phyloP scores from a whole-genome alignment of 2,113 vertebrate genomes.

The Thinocorus orbignyianus region DNA sequence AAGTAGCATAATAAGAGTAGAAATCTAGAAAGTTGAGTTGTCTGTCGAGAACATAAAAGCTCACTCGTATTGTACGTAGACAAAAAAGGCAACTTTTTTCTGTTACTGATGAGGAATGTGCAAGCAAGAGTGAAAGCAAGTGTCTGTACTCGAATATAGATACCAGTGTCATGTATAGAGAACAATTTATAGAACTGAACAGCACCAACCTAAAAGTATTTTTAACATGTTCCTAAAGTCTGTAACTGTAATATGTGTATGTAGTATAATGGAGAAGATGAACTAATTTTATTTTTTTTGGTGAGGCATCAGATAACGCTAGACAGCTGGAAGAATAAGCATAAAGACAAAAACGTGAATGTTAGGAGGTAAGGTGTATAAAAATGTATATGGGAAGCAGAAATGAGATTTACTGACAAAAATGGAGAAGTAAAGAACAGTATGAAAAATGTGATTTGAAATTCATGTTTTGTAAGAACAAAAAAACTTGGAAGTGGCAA shows the following conservation, averaged over 20 bases:
- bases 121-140: background rate
- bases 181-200: background rate
- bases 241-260: background rate
- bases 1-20: background rate
- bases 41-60: background rate
- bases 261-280: background rate
- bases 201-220: background rate
- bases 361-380: background rate
- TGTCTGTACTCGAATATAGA: background rate
- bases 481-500: background rate
- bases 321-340: background rate
- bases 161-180: background rate
- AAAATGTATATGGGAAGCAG: background rate
- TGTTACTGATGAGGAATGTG: background rate
- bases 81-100: background rate
- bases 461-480: background rate
- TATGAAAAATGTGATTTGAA: background rate
- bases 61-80: accelerated
- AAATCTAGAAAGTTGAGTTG: background rate
- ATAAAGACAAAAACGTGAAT: background rate
- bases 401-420: background rate
- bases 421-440: background rate
- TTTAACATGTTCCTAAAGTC: background rate
- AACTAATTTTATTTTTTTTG: background rate
- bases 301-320: background rate